Conservation (phyloP, 1,140 invertebrate species). For the Trichogramma pretiosum region DNA sequence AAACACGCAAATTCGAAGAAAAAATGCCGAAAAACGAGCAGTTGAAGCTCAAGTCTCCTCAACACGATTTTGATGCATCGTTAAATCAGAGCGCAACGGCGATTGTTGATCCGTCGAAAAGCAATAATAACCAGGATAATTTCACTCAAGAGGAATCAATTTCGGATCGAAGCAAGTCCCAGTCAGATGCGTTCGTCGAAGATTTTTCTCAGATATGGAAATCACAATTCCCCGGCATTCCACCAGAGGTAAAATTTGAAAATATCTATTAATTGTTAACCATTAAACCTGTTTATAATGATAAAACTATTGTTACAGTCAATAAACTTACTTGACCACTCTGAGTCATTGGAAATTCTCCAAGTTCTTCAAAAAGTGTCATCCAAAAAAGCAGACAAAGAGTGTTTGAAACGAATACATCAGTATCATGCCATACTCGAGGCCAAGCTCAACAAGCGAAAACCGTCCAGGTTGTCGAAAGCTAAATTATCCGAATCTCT, state of each 20-base stretch:
- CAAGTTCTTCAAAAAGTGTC: conserved; percentile 25
- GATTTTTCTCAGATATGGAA: conserved; percentile 25
- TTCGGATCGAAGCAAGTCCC: conserved; percentile 26
- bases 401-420: conserved; percentile 27
- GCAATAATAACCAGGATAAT: conserved; percentile 13
- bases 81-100: conserved; percentile 17
- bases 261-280: background rate
- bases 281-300: conserved; percentile 1
- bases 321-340: background rate
- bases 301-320: conserved; percentile 7
- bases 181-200: conserved; percentile 38
- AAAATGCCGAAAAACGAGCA: conserved; percentile 38
- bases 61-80: conserved; percentile 26
- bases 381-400: conserved; percentile 23
- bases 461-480: conserved; percentile 31
- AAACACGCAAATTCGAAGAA: conserved; percentile 38
- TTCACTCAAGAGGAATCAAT: conserved; percentile 17
- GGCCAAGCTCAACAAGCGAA: conserved; percentile 32
- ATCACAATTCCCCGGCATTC: conserved; percentile 9
- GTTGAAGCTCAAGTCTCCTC: conserved; percentile 26
- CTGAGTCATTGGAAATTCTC: conserved; percentile 16
- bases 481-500: conserved; percentile 30
- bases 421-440: conserved; percentile 25
- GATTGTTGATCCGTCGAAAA: conserved; percentile 1
- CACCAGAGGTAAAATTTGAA: background rate